phyloP scores from a whole-genome alignment of 2,888 invertebrate genomes.

The Microctonus brassicae region DNA sequence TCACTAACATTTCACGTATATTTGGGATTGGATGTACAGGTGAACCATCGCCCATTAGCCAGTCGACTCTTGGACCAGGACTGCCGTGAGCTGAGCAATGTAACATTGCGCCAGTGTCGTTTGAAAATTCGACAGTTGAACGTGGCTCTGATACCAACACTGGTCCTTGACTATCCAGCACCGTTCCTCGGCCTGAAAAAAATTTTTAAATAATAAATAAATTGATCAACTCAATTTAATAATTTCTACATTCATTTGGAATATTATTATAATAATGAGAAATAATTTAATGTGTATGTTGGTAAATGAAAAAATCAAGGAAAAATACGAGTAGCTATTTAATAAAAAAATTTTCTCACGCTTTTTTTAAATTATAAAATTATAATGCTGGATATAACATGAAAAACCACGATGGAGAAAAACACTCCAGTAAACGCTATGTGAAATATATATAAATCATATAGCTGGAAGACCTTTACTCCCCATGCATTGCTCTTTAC shows the following conservation, averaged over 20 bases:
- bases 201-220: not conserved
- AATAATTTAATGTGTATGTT: not conserved
- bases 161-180: slow-evolving; percentile 76
- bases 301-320: not conserved
- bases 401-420: slow-evolving; percentile 33
- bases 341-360: slow-evolving; percentile 34
- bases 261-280: too few relatives aligned
- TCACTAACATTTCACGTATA: slow-evolving; percentile 81
- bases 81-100: slow-evolving; percentile 85
- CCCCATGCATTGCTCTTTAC: slow-evolving; percentile 1
- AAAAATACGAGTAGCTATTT: not conserved
- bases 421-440: slow-evolving; percentile 6
- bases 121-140: slow-evolving; percentile 81
- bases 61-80: slow-evolving; percentile 83
- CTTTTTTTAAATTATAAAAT: slow-evolving; percentile 39
- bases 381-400: slow-evolving; percentile 41
- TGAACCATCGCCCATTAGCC: slow-evolving; percentile 81
- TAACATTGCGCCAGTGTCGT: slow-evolving; percentile 81
- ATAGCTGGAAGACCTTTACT: slow-evolving; percentile 5
- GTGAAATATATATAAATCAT: not conserved
- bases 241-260: too few relatives aligned
- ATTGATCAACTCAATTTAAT: not conserved
- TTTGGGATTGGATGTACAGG: slow-evolving; percentile 76
- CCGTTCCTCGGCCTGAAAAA: slow-evolving; percentile 64
- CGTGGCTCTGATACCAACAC: slow-evolving; percentile 85